These are phyloP conservation scores for Cricetomys ansorgei DNA, from an alignment of 2,113 vertebrate species.

Conservation along the genomic window DNA sequence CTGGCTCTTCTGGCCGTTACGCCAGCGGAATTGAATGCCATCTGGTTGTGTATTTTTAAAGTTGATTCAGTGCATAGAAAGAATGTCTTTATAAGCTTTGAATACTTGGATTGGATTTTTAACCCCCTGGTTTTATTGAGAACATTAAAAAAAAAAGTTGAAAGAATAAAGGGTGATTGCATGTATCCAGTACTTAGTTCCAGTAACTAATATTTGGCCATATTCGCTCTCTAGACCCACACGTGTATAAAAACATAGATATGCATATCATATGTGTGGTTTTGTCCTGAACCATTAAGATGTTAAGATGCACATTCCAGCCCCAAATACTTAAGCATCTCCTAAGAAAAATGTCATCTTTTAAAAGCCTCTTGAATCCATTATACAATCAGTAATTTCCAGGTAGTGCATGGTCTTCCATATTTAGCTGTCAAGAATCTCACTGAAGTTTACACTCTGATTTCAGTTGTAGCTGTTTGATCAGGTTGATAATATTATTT, in stretches of 20 bases:
- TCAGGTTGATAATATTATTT: conserved; percentile 30
- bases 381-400: neutral
- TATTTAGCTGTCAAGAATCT: conserved; percentile 11
- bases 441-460: conserved; percentile 27
- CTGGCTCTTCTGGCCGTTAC: conserved; percentile 42
- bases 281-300: conserved; percentile 1
- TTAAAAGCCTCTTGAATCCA: neutral
- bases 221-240: conserved; percentile 19
- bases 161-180: conserved; percentile 9
- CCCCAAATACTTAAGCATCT: conserved; percentile 17
- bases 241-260: conserved; percentile 7
- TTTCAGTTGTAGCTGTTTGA: conserved; percentile 42
- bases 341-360: conserved; percentile 43
- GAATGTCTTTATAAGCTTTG: conserved; percentile 43
- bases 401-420: neutral
- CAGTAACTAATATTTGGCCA: conserved; percentile 35
- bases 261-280: neutral
- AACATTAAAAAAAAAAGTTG: conserved; percentile 18
- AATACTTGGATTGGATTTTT: neutral
- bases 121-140: neutral
- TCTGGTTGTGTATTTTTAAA: conserved; percentile 49
- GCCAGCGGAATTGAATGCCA: conserved; percentile 62
- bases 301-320: conserved; percentile 34
- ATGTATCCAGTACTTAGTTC: conserved; percentile 5
- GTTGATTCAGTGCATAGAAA: conserved; percentile 48